Evolutionary conservation across 2,113 vertebrate species (phyloP).

Genomic region (Bothrops jararaca): DNA sequence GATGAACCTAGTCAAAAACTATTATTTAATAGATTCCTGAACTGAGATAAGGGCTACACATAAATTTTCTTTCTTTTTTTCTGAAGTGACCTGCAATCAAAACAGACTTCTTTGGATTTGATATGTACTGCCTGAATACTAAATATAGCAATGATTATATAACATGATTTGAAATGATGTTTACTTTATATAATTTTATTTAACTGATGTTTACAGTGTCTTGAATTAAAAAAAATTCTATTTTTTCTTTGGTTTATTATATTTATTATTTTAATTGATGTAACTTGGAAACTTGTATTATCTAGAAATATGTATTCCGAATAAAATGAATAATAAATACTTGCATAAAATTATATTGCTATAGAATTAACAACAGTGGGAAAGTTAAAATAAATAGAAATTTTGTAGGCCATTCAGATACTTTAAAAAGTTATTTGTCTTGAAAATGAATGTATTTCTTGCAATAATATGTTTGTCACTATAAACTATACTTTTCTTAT

Average conservation of each 20-base stretch:
- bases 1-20: not conserved
- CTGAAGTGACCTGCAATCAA: not conserved
- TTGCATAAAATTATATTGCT: not conserved
- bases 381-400: not conserved
- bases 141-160: not conserved
- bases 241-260: not conserved
- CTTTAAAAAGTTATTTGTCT: not conserved
- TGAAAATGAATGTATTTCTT: constrained; percentile 7
- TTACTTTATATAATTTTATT: not conserved
- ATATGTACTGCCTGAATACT: not conserved
- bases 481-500: constrained; percentile 3
- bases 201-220: not conserved
- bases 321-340: not conserved
- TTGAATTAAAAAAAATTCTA: not conserved
- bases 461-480: constrained; percentile 2
- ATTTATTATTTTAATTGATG: not conserved
- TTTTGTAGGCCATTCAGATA: not conserved
- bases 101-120: not conserved
- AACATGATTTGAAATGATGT: not conserved
- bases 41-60: not conserved
- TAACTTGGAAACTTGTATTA: not conserved
- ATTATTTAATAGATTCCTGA: not conserved
- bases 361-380: not conserved
- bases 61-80: not conserved
- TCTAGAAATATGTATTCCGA: not conserved